Percentiles rank a stretch among this genome's conserved stretches.
These are phyloP conservation scores for Pasiphila rectangulata DNA, from an alignment of 2,888 invertebrate genomes.

Conservation along the genomic window DNA sequence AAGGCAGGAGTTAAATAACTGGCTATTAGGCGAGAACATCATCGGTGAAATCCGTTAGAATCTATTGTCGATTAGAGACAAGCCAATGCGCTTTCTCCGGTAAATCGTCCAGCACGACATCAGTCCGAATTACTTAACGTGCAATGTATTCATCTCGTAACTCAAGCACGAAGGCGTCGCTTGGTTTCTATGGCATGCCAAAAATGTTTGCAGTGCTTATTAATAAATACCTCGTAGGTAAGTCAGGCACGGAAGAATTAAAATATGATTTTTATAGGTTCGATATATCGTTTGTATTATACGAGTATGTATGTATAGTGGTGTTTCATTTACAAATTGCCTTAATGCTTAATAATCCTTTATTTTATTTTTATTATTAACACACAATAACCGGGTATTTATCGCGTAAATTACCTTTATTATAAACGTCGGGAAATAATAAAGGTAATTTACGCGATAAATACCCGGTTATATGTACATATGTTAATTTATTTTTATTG, in stretches of 20 bases:
- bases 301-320: too few relatives aligned
- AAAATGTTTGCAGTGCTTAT: not conserved
- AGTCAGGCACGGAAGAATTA: not conserved
- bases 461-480: too few relatives aligned
- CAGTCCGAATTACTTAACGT: conserved; percentile 41
- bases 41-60: conserved; percentile 59
- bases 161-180: conserved; percentile 17
- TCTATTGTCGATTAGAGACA: conserved; percentile 43
- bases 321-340: too few relatives aligned
- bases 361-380: too few relatives aligned
- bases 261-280: too few relatives aligned
- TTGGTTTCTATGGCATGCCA: conserved; percentile 7
- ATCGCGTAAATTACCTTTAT: too few relatives aligned
- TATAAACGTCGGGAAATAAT: too few relatives aligned
- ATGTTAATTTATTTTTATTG: too few relatives aligned
- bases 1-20: conserved; percentile 45
- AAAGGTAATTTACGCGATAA: too few relatives aligned
- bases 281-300: too few relatives aligned
- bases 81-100: conserved; percentile 52
- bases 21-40: conserved; percentile 35
- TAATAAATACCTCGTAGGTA: not conserved
- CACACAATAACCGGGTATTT: too few relatives aligned
- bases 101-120: conserved; percentile 44
- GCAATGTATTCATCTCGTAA: conserved; percentile 29
- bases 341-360: too few relatives aligned